Percentiles rank a stretch among this genome's conserved stretches.
Evolutionary conservation across 2,888 invertebrate genomes (phyloP).

Genomic region (Lasioglossum morio): DNA sequence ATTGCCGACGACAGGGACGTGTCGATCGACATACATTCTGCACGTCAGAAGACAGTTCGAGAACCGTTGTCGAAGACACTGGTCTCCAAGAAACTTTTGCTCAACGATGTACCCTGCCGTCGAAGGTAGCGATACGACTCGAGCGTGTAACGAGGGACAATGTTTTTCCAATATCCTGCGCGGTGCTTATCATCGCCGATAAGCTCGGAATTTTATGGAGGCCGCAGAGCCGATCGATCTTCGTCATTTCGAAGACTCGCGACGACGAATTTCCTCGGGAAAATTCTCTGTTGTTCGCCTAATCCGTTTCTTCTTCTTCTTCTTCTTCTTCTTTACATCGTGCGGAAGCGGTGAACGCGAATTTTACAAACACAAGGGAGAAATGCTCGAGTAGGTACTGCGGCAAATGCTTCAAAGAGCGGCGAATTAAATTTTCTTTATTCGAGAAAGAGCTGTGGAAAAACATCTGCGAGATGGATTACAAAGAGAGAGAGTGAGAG

Average conservation of each 20-base stretch:
- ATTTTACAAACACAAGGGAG: too few relatives aligned
- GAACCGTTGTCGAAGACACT: too few relatives aligned
- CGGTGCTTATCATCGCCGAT: background rate
- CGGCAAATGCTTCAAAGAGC: constrained; percentile 22
- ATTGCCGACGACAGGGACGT: too few relatives aligned
- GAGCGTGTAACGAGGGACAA: background rate
- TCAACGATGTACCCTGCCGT: background rate
- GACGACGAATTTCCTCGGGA: background rate
- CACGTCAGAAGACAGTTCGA: too few relatives aligned
- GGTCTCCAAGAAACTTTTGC: too few relatives aligned
- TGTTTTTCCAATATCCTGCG: background rate
- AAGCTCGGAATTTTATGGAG: background rate
- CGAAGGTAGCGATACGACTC: background rate
- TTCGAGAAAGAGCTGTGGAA: background rate
- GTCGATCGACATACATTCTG: too few relatives aligned
- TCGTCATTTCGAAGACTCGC: background rate
- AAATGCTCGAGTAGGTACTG: too few relatives aligned
- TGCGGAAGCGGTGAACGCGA: too few relatives aligned
- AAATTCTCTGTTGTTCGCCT: background rate
- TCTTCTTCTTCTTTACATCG: too few relatives aligned
- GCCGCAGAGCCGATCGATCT: background rate
- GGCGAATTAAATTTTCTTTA: constrained; percentile 38
- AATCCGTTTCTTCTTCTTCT: too few relatives aligned
- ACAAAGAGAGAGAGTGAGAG: constrained; percentile 40
- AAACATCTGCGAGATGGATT: background rate